These are phyloP conservation scores for Psittacula cyanocephala DNA, from an alignment of 2,113 vertebrate genomes.

Conservation along the genomic window DNA sequence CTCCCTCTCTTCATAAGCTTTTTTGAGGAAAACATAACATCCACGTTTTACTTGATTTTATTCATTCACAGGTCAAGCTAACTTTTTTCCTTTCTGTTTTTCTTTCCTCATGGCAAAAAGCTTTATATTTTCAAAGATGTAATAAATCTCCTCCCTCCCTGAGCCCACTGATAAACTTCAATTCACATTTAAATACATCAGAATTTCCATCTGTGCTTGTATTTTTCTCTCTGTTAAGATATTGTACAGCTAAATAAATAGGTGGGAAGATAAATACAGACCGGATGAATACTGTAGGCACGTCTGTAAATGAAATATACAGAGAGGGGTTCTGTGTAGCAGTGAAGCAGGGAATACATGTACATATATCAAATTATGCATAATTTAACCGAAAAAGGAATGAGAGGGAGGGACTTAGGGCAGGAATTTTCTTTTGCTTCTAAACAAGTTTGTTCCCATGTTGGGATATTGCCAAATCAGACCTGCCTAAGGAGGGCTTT, in stretches of 20 bases:
- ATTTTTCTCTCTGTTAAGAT: neutral
- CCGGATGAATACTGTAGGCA: neutral
- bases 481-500: neutral
- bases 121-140: neutral
- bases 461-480: constrained; percentile 20
- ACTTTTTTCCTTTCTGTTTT: neutral
- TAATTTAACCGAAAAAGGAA: constrained; percentile 35
- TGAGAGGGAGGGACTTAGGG: constrained; percentile 9
- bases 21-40: neutral
- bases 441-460: constrained; percentile 4
- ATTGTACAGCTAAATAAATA: constrained; percentile 19
- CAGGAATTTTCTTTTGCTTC: constrained; percentile 17
- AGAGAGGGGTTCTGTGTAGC: neutral
- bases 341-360: neutral
- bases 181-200: neutral
- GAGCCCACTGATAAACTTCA: constrained; percentile 4
- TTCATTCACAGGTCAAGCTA: neutral
- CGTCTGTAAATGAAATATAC: neutral
- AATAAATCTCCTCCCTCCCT: neutral
- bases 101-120: neutral
- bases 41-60: neutral
- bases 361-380: constrained; percentile 11
- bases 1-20: neutral
- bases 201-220: constrained; percentile 14
- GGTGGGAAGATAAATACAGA: neutral